A percentile compares a stretch with the other conserved stretches of the same genome.
Evolutionary conservation across 2,888 invertebrate species (phyloP).

Genomic region (Nymphalis c-album): DNA sequence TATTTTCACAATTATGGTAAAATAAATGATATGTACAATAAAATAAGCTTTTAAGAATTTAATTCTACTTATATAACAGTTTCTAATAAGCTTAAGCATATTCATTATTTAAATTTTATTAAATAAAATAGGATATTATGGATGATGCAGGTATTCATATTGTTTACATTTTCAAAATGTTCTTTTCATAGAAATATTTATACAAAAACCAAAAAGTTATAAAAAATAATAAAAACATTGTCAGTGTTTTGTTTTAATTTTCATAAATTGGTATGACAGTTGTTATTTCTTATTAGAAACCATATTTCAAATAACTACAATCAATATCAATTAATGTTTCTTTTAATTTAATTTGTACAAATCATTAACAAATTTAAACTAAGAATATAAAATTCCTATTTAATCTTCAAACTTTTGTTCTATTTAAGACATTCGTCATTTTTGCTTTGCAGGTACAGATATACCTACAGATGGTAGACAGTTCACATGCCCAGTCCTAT

Average conservation of each 20-base stretch:
- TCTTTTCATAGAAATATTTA: too few species aligned
- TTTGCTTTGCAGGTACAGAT: too few species aligned
- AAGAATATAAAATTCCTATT: not conserved
- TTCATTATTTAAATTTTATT: not conserved
- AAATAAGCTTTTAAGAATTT: conserved; percentile 28
- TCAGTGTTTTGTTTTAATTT: too few species aligned
- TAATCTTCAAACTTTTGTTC: too few species aligned
- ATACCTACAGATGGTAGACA: not conserved
- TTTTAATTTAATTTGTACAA: conserved; percentile 1
- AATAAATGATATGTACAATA: conserved; percentile 41
- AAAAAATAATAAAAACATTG: too few species aligned
- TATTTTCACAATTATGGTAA: conserved; percentile 32
- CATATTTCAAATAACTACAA: too few species aligned
- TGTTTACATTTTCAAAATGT: not conserved
- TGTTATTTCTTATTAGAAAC: too few species aligned
- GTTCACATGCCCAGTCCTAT: not conserved
- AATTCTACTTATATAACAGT: conserved; percentile 30
- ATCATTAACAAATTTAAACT: not conserved
- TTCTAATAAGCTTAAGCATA: conserved; percentile 14
- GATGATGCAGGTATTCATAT: not conserved
- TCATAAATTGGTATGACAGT: too few species aligned
- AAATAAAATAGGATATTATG: not conserved
- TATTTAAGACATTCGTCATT: too few species aligned
- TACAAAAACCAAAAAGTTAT: too few species aligned
- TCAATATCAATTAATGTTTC: not conserved